These are phyloP conservation scores for Brachirus orientalis DNA, from an alignment of 2,113 vertebrate genomes.

Conservation along the genomic window DNA sequence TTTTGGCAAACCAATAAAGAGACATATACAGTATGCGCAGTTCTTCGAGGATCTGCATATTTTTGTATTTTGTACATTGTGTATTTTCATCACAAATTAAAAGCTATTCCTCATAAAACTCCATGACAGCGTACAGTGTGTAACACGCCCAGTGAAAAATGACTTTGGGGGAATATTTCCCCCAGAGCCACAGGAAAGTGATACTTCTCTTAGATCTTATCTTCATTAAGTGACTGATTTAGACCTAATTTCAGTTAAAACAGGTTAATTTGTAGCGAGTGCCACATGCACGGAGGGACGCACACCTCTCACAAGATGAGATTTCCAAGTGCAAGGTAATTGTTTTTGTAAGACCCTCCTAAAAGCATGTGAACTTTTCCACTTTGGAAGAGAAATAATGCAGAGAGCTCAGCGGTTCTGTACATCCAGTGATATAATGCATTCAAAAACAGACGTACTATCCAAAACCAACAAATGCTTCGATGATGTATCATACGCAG, in stretches of 20 bases:
- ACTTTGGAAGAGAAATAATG: constrained; percentile 20
- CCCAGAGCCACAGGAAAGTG: constrained; percentile 21
- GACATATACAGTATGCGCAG: too few relatives aligned
- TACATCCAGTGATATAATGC: constrained; percentile 19
- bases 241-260: constrained; percentile 19
- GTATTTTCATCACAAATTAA: neutral
- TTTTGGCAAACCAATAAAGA: too few relatives aligned
- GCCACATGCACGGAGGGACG: constrained; percentile 17
- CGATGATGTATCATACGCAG: neutral
- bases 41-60: too few relatives aligned
- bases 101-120: neutral
- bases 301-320: neutral
- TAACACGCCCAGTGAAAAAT: constrained; percentile 25
- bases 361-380: constrained; percentile 42
- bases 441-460: neutral
- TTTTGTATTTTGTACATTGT: too few relatives aligned
- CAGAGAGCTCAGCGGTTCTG: neutral
- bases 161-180: constrained; percentile 19
- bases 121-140: constrained; percentile 11
- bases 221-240: constrained; percentile 27
- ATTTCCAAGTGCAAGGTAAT: constrained; percentile 5
- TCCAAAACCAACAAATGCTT: constrained; percentile 48
- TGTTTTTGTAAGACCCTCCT: neutral
- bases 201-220: constrained; percentile 52
- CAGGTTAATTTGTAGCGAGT: constrained; percentile 20